A percentile compares a stretch with the other conserved stretches of the same genome.
phyloP scores from a whole-genome alignment of 2,113 vertebrate species.

The Callocephalon fimbriatum region DNA sequence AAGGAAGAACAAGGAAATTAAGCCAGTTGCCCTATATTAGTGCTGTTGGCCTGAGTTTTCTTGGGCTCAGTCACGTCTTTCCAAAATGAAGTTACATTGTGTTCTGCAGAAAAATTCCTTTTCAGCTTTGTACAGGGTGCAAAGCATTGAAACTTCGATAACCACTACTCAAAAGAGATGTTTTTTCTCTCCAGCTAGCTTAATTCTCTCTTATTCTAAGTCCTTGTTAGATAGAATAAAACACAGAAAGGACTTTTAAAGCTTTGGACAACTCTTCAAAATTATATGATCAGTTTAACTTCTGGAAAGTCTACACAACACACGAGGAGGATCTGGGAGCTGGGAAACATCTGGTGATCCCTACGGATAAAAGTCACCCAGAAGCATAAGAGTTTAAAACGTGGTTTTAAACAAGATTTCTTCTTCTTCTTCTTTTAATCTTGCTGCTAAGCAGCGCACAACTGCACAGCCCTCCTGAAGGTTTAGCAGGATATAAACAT shows the following conservation, averaged over 20 bases:
- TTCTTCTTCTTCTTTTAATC: background rate
- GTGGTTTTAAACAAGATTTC: background rate
- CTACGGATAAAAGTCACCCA: rapidly evolving
- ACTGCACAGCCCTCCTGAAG: background rate
- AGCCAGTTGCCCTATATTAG: background rate
- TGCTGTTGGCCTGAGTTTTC: background rate
- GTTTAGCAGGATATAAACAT: background rate
- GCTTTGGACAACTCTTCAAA: background rate
- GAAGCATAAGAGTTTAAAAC: background rate
- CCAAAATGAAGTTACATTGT: background rate
- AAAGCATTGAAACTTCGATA: background rate
- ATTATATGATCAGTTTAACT: background rate
- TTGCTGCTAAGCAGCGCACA: background rate
- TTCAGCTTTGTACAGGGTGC: background rate
- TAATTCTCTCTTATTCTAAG: background rate
- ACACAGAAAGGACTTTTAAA: background rate
- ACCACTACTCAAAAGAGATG: background rate
- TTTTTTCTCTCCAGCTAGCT: background rate
- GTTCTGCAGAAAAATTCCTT: background rate
- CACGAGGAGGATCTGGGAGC: background rate
- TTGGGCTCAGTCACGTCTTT: background rate
- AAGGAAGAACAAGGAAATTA: background rate
- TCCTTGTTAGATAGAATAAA: background rate
- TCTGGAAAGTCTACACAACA: background rate
- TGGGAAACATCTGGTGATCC: background rate